Evolutionary conservation across 2,888 invertebrate species (phyloP), one percentile per base, ranked within the genome.

Genomic region (Meiosimyza decipiens): DNA sequence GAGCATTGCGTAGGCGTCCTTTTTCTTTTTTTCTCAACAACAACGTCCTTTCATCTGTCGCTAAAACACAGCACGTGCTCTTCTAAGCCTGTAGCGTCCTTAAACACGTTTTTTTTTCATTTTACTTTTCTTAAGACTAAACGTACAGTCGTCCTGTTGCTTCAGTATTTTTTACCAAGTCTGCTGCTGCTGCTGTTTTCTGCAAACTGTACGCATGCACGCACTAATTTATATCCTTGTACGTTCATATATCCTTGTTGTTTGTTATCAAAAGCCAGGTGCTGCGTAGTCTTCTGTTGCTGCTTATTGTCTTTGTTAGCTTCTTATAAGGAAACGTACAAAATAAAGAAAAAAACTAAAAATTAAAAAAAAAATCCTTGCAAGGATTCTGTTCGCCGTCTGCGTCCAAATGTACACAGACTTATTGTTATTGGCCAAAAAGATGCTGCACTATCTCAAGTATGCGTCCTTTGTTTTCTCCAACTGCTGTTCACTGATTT

Each of bases 141-240:
- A 33, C 63, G 40, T 49, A 16, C 40, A 16, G 22, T 66, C 68
- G 68, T 68, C 22, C 68, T 68, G 59, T 68, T 68, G 68, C 68
- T 59, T 49, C 49, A 16, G 16, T 22, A 47, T 49, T 59, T 57
- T 68, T 67, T 59, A 59, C 13, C n/a, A 40, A 6, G 57, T 59
- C 55, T 47, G n/a, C 65, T 16, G 54, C 65, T 16, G 54, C 47
- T 47, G n/a, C 65, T 16, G 54, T 67, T 67, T 68, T 47, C 68
- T 59, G 71, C 74, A 74, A 74, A 71, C 71, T 68, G 68, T 65
- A 74, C 68, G 65, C 68, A 74, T 64, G 50, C 64, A 71, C 55
- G 62, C 54, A 40, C 47, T 12, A 57, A 59, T 55, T 47, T 40
- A 22, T 12, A 60, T 60, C 60, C 60, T 57, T 60, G 28, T 60